Evolutionary conservation across 1,140 invertebrate species (phyloP).

Genomic region (Rhynchophorus ferrugineus): DNA sequence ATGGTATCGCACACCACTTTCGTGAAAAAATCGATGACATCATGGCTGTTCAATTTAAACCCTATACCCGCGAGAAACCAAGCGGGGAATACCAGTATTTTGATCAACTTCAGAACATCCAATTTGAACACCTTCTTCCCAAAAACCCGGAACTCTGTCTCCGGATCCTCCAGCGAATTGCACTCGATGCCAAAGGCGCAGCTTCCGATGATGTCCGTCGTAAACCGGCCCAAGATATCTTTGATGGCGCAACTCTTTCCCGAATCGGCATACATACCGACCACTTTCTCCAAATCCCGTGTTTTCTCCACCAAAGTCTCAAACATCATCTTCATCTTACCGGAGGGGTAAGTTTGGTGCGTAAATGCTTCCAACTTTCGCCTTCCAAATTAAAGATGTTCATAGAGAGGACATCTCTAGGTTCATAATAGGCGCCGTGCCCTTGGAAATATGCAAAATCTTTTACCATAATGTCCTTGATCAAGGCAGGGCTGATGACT

Average conservation of each 20-base stretch:
- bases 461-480: constrained; percentile 42
- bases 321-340: constrained; percentile 23
- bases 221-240: constrained; percentile 47
- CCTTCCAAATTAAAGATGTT: constrained; percentile 43
- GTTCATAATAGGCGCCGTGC: constrained; percentile 38
- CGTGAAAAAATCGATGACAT: constrained; percentile 41
- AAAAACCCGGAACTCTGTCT: constrained; percentile 44
- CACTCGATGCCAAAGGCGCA: constrained; percentile 56
- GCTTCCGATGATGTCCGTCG: constrained; percentile 55
- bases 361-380: constrained; percentile 42
- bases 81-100: not conserved
- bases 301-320: not conserved
- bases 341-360: constrained; percentile 43
- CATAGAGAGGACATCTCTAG: constrained; percentile 41
- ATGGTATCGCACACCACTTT: constrained; percentile 40
- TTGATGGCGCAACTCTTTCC: not conserved
- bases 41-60: not conserved
- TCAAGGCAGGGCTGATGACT: constrained; percentile 43
- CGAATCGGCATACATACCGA: not conserved
- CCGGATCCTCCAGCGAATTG: constrained; percentile 45
- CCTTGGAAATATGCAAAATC: constrained; percentile 44
- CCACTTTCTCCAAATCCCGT: not conserved
- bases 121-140: not conserved
- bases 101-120: not conserved
- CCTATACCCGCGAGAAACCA: not conserved